These are phyloP conservation scores for Felis chaus DNA, from an alignment of 2,113 vertebrate genomes.

Conservation along the genomic window DNA sequence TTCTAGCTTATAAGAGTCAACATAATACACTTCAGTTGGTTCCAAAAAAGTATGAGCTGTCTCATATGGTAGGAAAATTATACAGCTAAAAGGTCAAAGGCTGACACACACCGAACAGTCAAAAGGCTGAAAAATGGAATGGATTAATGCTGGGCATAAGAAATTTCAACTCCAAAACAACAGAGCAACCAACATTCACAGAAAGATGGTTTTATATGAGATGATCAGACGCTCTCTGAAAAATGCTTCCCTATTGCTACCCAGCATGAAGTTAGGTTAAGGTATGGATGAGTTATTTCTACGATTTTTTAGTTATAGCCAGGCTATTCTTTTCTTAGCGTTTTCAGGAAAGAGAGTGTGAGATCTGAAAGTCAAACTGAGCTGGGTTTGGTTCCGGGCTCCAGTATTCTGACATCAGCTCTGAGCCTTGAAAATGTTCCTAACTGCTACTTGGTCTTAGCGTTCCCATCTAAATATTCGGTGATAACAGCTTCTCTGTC, in stretches of 20 bases:
- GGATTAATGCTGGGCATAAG: not conserved
- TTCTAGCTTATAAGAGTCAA: constrained; percentile 38
- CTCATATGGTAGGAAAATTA: not conserved
- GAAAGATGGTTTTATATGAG: not conserved
- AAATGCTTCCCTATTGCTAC: not conserved
- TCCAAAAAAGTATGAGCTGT: not conserved
- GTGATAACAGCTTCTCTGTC: not conserved
- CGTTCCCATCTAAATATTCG: not conserved
- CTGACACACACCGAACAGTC: not conserved
- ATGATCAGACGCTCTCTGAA: not conserved
- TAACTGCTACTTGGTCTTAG: not conserved
- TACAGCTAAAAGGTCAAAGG: constrained; percentile 50
- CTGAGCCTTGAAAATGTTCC: not conserved
- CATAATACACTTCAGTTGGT: not conserved
- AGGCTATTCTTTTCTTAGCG: not conserved
- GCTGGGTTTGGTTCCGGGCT: not conserved
- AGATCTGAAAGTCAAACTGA: not conserved
- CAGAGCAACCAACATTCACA: not conserved
- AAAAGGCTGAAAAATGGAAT: not conserved
- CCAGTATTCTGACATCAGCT: not conserved
- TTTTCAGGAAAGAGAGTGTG: not conserved
- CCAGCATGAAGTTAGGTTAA: not conserved
- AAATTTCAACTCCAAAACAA: constrained; percentile 24
- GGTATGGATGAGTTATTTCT: not conserved
- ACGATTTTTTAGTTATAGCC: not conserved